Conservation (phyloP, 2,888 invertebrate genomes). For the Ditylenchus weischeri region DNA sequence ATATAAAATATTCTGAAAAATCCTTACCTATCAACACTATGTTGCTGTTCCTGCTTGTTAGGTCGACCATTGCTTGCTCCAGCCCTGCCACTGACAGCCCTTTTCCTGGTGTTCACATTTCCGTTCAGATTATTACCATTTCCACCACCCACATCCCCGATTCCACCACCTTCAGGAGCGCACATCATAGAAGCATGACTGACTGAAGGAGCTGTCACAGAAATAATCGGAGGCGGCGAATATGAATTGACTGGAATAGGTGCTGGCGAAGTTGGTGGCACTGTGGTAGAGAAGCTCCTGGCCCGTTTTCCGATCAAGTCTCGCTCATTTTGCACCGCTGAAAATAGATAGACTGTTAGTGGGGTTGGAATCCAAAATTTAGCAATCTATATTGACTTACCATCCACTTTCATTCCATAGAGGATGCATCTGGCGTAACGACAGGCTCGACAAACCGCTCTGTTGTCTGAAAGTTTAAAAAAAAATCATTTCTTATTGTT, state of each 20-base stretch:
- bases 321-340: constrained; percentile 43
- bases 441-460: constrained; percentile 57
- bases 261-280: constrained; percentile 17
- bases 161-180: too few species aligned
- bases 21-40: too few species aligned
- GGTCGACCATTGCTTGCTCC: too few species aligned
- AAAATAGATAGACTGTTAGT: constrained; percentile 10
- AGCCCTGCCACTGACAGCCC: too few species aligned
- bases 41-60: too few species aligned
- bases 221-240: constrained; percentile 21
- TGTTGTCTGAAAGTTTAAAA: constrained; percentile 45
- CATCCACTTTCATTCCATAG: constrained; percentile 56
- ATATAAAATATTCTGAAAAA: too few species aligned
- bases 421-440: constrained; percentile 52
- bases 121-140: too few species aligned
- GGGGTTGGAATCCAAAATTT: not conserved
- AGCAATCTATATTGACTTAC: constrained; percentile 25
- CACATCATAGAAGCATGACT: too few species aligned
- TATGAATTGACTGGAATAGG: not conserved
- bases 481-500: too few species aligned
- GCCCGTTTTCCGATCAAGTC: constrained; percentile 43
- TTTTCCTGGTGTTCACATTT: too few species aligned
- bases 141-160: too few species aligned
- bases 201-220: not conserved
- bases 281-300: constrained; percentile 23